Conservation (phyloP, 2,113 vertebrate species). For the Callipepla californica region DNA sequence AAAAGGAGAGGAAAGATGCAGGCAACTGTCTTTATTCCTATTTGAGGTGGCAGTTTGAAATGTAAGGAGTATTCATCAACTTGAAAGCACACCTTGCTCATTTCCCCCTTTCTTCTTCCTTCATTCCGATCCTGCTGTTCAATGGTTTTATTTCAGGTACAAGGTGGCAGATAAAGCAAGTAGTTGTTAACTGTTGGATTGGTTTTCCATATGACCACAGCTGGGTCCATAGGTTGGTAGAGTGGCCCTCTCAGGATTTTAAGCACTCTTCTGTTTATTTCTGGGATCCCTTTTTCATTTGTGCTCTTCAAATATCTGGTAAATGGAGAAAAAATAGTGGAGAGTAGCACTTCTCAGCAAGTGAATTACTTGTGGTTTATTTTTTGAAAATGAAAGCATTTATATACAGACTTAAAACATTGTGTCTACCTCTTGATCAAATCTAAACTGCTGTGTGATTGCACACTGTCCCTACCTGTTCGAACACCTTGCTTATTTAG, state of each 20-base stretch:
- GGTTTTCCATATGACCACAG: neutral
- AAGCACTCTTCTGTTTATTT: neutral
- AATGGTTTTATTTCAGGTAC: neutral
- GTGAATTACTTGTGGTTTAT: neutral
- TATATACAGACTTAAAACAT: neutral
- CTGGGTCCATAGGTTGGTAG: neutral
- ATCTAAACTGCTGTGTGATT: neutral
- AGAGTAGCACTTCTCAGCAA: neutral
- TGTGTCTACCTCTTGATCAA: neutral
- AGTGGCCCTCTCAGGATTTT: neutral
- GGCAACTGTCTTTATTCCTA: neutral
- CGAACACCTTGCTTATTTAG: neutral
- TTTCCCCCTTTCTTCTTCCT: neutral
- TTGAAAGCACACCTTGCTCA: neutral
- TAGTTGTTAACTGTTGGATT: neutral
- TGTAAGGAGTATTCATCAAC: neutral
- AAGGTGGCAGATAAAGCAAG: neutral
- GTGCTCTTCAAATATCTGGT: neutral
- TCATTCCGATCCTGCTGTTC: neutral
- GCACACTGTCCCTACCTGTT: neutral
- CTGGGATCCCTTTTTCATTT: neutral
- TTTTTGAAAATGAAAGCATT: neutral
- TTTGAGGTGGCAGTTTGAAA: constrained; percentile 2
- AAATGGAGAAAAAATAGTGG: neutral
- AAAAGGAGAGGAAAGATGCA: neutral